phyloP scores from a whole-genome alignment of 2,113 vertebrate genomes.

The Archilochus colubris region DNA sequence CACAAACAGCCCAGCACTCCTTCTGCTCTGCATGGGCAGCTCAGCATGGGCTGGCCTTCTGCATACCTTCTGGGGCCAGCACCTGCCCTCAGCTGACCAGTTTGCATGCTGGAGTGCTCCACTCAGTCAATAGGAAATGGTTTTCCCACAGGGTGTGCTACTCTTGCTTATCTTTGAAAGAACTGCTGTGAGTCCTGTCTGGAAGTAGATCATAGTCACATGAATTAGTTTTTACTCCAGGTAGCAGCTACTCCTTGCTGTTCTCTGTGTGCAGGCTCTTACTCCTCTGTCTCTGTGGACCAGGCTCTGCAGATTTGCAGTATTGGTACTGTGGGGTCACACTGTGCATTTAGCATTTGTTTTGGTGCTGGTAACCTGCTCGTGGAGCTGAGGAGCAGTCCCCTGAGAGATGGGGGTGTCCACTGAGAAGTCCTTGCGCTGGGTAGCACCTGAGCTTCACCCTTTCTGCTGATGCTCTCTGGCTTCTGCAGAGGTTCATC shows the following conservation, averaged over 20 bases:
- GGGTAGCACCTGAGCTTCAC: neutral
- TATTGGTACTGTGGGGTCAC: neutral
- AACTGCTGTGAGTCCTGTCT: accelerated
- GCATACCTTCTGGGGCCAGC: neutral
- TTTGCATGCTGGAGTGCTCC: neutral
- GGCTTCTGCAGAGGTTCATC: neutral
- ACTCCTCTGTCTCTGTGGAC: neutral
- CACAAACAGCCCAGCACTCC: accelerated
- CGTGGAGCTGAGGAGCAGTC: neutral
- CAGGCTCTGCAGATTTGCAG: neutral
- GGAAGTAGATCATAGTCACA: neutral
- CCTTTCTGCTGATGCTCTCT: neutral
- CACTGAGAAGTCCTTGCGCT: neutral
- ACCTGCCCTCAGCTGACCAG: neutral
- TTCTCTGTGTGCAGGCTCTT: neutral
- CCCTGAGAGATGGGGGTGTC: neutral
- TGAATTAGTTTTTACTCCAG: neutral
- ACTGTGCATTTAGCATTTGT: neutral
- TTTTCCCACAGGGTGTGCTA: neutral
- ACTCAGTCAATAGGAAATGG: neutral
- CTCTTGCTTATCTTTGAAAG: neutral
- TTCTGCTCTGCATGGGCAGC: neutral
- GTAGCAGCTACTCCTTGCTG: accelerated
- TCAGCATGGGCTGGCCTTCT: accelerated
- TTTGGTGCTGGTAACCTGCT: neutral